Evolutionary conservation across 2,113 vertebrate species (phyloP).

Genomic region (Cathartes aura): DNA sequence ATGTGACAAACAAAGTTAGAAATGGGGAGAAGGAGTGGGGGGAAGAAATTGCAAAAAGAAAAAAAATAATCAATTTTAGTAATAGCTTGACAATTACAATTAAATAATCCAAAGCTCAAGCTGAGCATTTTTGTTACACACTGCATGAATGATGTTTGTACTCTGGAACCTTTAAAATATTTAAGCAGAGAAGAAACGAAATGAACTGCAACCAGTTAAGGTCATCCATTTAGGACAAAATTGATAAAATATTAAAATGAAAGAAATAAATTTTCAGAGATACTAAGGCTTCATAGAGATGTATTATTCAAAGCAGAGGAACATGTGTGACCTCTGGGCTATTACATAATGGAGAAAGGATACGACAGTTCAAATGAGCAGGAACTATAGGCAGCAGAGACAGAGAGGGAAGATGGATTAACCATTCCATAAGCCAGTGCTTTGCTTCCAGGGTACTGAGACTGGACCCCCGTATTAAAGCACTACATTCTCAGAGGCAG

Average conservation of each 20-base stretch:
- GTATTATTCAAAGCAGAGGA: constrained; percentile 78
- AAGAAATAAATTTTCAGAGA: constrained; percentile 82
- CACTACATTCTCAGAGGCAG: neutral
- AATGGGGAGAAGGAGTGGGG: neutral
- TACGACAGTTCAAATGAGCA: constrained; percentile 65
- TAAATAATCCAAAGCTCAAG: constrained; percentile 71
- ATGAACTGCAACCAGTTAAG: constrained; percentile 79
- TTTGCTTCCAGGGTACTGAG: neutral
- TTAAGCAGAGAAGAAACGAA: constrained; percentile 79
- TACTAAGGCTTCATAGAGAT: constrained; percentile 69
- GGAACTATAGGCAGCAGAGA: constrained; percentile 21
- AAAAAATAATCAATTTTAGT: constrained; percentile 46
- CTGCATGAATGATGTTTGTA: constrained; percentile 74
- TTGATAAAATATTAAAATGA: constrained; percentile 84
- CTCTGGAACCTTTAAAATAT: constrained; percentile 81
- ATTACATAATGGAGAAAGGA: constrained; percentile 71
- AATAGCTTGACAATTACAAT: constrained; percentile 66
- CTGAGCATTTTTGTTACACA: constrained; percentile 57
- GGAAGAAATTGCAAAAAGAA: constrained; percentile 16
- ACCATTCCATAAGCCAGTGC: neutral
- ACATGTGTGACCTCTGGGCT: constrained; percentile 73
- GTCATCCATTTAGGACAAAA: constrained; percentile 84
- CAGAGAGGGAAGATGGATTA: constrained; percentile 18
- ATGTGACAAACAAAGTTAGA: neutral
- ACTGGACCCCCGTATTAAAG: neutral